Percentiles rank a stretch among this genome's conserved stretches.
Conservation (phyloP, 2,888 invertebrate species). For the Ectemnius lituratus region DNA sequence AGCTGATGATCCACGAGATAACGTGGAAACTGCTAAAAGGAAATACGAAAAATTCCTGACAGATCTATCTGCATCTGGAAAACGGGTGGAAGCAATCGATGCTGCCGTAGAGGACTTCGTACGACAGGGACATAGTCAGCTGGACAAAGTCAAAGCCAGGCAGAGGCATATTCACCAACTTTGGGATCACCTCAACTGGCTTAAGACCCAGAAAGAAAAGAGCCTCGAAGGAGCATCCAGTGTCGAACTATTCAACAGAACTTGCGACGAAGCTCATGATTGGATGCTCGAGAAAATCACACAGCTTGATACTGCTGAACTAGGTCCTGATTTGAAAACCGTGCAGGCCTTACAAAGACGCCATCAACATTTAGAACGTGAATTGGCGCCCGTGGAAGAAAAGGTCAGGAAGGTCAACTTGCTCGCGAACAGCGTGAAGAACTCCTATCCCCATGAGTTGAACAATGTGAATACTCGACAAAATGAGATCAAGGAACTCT, state of each 20-base stretch:
- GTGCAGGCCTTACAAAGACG: conserved; percentile 94
- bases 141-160: conserved; percentile 87
- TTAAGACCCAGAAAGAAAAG: conserved; percentile 94
- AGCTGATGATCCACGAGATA: conserved; percentile 90
- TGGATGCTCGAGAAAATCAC: conserved; percentile 99
- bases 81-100: conserved; percentile 93
- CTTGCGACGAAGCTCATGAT: conserved; percentile 96
- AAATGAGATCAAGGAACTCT: conserved; percentile 90
- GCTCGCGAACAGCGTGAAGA: conserved; percentile 93
- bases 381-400: conserved; percentile 95
- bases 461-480: conserved; percentile 91
- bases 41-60: conserved; percentile 98
- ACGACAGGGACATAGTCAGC: conserved; percentile 90
- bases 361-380: conserved; percentile 95
- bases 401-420: conserved; percentile 88
- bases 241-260: conserved; percentile 96
- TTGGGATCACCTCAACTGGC: conserved; percentile 91
- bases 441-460: conserved; percentile 94
- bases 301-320: conserved; percentile 87
- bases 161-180: conserved; percentile 91
- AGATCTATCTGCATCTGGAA: conserved; percentile 95
- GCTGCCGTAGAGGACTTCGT: conserved; percentile 91
- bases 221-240: conserved; percentile 94
- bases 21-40: conserved; percentile 94
- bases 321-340: conserved; percentile 92